Conservation (phyloP, 92 coral and sea anemone species). For the Anthopleura xanthogrammica region DNA sequence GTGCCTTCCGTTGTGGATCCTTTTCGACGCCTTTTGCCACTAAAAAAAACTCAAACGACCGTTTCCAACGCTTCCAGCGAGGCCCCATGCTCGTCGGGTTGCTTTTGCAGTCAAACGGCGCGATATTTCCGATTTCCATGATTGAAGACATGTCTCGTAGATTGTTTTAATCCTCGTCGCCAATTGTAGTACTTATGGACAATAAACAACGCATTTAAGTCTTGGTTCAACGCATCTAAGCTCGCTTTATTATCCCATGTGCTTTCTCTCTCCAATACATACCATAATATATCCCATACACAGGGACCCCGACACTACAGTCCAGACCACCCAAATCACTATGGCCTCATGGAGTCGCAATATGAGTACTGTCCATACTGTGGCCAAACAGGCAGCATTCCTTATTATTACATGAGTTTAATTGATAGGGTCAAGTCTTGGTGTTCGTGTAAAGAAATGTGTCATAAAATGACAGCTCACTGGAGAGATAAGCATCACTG, state of each 20-base stretch:
- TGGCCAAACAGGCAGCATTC: conserved; percentile 21
- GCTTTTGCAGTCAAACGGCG: conserved; percentile 49
- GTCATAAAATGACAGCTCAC: conserved; percentile 42
- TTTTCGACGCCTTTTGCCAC: conserved; percentile 41
- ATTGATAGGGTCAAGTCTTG: conserved; percentile 29
- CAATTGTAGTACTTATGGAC: conserved; percentile 13
- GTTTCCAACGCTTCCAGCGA: conserved; percentile 32
- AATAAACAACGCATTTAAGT: too few species aligned
- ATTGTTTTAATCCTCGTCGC: conserved; percentile 24
- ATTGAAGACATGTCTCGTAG: conserved; percentile 16
- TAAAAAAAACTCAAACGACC: conserved; percentile 42
- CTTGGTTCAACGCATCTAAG: too few species aligned
- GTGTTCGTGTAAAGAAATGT: conserved; percentile 42
- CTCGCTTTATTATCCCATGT: too few species aligned
- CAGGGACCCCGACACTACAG: too few species aligned
- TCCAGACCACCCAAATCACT: conserved; percentile 40
- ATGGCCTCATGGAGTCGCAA: conserved; percentile 43
- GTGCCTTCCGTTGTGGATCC: not conserved
- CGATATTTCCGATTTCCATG: conserved; percentile 46
- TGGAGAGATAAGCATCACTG: conserved; percentile 37
- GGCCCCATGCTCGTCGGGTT: conserved; percentile 48
- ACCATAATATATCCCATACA: too few species aligned
- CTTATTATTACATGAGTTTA: conserved; percentile 29
- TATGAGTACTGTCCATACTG: conserved; percentile 40
- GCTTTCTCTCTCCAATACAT: too few species aligned